Evolutionary conservation across 2,888 invertebrate species (phyloP).

Genomic region (Suillia variegata): DNA sequence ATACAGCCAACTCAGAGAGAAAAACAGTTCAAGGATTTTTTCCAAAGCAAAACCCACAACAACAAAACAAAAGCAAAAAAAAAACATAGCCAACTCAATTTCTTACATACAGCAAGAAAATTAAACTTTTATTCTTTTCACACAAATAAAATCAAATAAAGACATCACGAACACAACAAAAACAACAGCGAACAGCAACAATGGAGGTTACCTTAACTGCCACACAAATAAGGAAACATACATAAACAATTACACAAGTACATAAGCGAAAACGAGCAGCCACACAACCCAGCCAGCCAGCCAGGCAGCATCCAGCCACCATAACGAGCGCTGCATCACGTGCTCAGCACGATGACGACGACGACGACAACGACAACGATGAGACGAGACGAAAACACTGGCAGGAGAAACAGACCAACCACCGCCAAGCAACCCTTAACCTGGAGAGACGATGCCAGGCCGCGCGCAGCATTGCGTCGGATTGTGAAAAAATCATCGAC

Average conservation of each 20-base stretch:
- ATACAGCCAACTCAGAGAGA: neutral
- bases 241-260: conserved; percentile 29
- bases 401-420: conserved; percentile 58
- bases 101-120: conserved; percentile 49
- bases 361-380: too few relatives aligned
- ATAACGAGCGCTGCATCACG: conserved; percentile 30
- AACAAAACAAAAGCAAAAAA: conserved; percentile 6
- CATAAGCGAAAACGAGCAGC: too few relatives aligned
- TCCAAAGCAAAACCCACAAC: neutral
- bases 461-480: neutral
- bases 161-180: conserved; percentile 47
- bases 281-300: too few relatives aligned
- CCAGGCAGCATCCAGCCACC: conserved; percentile 40
- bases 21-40: conserved; percentile 35
- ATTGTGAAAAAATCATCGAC: neutral
- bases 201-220: conserved; percentile 34
- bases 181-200: conserved; percentile 41
- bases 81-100: conserved; percentile 17
- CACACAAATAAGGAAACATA: conserved; percentile 25
- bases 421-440: conserved; percentile 57
- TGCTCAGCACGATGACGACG: too few relatives aligned
- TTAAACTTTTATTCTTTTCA: conserved; percentile 58
- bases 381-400: conserved; percentile 34
- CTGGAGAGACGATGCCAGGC: conserved; percentile 19
- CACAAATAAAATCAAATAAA: conserved; percentile 55